phyloP scores from a whole-genome alignment of 2,113 vertebrate species.

The Piprites chloris region DNA sequence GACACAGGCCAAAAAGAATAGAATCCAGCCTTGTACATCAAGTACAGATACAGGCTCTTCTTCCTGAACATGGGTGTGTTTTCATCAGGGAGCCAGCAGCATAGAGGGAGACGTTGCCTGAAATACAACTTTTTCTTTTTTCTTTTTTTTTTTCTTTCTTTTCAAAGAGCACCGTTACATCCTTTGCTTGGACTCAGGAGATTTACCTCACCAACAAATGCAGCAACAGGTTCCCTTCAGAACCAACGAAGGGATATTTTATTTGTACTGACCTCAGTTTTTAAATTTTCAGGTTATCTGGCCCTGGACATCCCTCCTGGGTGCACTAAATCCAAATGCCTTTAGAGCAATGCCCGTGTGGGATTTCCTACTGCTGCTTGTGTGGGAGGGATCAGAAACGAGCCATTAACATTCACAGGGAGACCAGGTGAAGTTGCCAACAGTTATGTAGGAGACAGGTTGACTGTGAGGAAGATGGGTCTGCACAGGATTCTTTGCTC shows the following conservation, averaged over 20 bases:
- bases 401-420: not conserved
- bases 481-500: not conserved
- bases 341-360: fast-evolving
- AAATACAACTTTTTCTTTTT: not conserved
- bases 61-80: fast-evolving
- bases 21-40: not conserved
- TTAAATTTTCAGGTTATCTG: not conserved
- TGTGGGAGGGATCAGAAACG: not conserved
- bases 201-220: not conserved
- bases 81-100: not conserved
- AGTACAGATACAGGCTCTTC: not conserved
- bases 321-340: not conserved
- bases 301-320: not conserved
- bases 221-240: not conserved
- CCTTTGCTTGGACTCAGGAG: not conserved
- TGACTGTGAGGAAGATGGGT: not conserved
- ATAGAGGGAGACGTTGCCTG: not conserved
- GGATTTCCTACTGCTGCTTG: not conserved
- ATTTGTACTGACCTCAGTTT: not conserved
- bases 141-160: not conserved
- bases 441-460: fast-evolving
- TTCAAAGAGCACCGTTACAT: not conserved
- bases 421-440: not conserved
- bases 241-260: not conserved
- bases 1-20: not conserved